Conservation (phyloP, 2,797 vertebrate genomes). For the Enteromius thamalakanensis region DNA sequence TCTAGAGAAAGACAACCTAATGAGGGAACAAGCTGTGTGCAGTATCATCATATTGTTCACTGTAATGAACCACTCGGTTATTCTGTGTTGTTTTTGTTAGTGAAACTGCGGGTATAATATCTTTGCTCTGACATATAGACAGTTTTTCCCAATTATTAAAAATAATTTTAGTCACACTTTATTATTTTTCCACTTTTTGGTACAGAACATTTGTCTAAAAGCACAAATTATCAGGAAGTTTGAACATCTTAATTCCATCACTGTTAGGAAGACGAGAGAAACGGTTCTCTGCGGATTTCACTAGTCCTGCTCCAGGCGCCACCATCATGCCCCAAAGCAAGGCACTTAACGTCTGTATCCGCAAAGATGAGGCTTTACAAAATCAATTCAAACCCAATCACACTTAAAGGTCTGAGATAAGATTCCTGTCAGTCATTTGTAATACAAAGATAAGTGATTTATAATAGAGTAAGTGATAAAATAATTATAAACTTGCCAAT, state of each 20-base stretch:
- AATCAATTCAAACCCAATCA: slow-evolving; percentile 39
- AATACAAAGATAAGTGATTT: slow-evolving; percentile 31
- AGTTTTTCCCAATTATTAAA: not conserved
- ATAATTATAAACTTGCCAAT: not conserved
- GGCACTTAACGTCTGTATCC: slow-evolving; percentile 19
- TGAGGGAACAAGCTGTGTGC: not conserved
- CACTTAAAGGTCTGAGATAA: slow-evolving; percentile 31
- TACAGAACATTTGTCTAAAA: not conserved
- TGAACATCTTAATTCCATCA: not conserved
- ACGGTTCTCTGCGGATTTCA: not conserved
- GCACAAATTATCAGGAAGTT: not conserved
- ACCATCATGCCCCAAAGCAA: not conserved
- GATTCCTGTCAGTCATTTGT: slow-evolving; percentile 28
- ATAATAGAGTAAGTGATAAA: slow-evolving; percentile 8
- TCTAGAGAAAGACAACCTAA: not conserved
- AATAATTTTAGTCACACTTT: not conserved
- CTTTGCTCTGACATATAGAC: not conserved
- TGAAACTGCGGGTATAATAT: not conserved
- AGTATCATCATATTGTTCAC: not conserved
- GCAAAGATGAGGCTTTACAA: slow-evolving; percentile 10
- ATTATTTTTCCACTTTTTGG: not conserved
- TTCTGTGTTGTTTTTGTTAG: not conserved
- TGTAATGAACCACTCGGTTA: not conserved
- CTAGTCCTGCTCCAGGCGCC: not conserved
- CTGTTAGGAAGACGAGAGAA: not conserved